Evolutionary conservation across 1,140 invertebrate genomes (phyloP).

Genomic region (Doryteuthis pealeii): DNA sequence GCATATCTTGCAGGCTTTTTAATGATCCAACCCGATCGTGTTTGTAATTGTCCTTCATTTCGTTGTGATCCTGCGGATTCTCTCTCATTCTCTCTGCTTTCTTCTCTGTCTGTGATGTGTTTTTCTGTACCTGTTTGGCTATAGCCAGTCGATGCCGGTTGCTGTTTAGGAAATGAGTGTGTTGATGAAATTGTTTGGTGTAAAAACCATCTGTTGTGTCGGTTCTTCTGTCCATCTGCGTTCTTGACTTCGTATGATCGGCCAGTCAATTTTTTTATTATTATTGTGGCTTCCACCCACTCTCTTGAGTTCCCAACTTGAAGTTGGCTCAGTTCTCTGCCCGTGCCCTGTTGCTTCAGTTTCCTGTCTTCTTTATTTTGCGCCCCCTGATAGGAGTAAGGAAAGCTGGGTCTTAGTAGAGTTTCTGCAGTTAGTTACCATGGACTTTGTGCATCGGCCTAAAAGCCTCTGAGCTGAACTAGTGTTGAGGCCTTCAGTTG

Average conservation of each 20-base stretch:
- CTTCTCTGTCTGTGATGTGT: too few relatives aligned
- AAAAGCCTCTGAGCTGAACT: constrained; percentile 18
- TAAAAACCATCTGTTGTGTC: too few relatives aligned
- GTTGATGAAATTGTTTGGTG: too few relatives aligned
- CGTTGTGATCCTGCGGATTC: too few relatives aligned
- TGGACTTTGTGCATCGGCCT: background rate
- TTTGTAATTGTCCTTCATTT: too few relatives aligned
- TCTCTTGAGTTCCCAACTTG: background rate
- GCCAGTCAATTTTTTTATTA: background rate
- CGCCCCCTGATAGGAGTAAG: background rate
- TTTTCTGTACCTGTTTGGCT: too few relatives aligned
- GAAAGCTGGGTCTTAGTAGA: background rate
- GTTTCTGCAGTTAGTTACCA: background rate
- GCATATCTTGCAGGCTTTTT: too few relatives aligned
- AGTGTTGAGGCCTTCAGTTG: background rate
- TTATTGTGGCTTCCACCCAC: background rate
- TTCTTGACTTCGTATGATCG: background rate
- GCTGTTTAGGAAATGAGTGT: too few relatives aligned
- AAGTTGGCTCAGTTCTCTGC: background rate
- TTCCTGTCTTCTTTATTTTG: background rate
- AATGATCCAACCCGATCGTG: too few relatives aligned
- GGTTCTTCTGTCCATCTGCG: too few relatives aligned
- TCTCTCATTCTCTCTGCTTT: too few relatives aligned
- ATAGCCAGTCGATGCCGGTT: too few relatives aligned
- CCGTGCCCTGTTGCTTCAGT: background rate